Evolutionary conservation across 2,113 vertebrate species (phyloP), one percentile per base, ranked within the genome.

Genomic region (Paratilapia polleni): DNA sequence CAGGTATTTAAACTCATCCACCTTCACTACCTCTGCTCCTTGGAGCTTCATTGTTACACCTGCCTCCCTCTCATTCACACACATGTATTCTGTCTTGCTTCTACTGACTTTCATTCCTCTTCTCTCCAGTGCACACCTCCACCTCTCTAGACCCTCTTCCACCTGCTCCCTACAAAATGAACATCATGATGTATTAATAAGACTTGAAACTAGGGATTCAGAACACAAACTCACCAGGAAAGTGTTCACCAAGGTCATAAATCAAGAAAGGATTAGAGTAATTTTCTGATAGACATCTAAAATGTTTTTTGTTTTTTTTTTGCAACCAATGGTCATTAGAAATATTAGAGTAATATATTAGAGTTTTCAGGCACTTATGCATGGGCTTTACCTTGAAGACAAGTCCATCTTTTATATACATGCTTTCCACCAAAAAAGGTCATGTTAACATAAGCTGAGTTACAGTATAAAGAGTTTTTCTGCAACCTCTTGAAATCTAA

Each of bases 331-430:
- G 43, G 43, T 49, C 43, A 52, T 70, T 47, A 70, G 24, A 52
- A 52, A 28, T 70, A 70, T 13, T 70, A 70, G 19, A 52, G 28
- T 17, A n/a, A n/a, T n/a, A n/a, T n/a, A n/a, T n/a, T n/a, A n/a
- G n/a, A n/a, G n/a, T n/a, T 54, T 73, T 73, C 47, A 52, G 52
- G 10, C 43, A 54, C 26, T 19, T 28, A 70, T 49, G 66, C 47
- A 49, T 19, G 5, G 41, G 41, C 47, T 70, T 70, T 70, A 70
- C 43, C 52, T 52, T 28, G n/a, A 70, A 52, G 68, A 49, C 13
- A 73, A 54, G 68, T 73, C 68, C 68, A 73, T 73, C 47, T 73
- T 73, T 73, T 52, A 73, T n/a, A 73, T 54, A 31, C 47, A 34
- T 28, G 17, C 17, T 77, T 43, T 59, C 36, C 6, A 4, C 26